phyloP scores from a whole-genome alignment of 2,113 vertebrate genomes.

The Bombycilla garrulus region DNA sequence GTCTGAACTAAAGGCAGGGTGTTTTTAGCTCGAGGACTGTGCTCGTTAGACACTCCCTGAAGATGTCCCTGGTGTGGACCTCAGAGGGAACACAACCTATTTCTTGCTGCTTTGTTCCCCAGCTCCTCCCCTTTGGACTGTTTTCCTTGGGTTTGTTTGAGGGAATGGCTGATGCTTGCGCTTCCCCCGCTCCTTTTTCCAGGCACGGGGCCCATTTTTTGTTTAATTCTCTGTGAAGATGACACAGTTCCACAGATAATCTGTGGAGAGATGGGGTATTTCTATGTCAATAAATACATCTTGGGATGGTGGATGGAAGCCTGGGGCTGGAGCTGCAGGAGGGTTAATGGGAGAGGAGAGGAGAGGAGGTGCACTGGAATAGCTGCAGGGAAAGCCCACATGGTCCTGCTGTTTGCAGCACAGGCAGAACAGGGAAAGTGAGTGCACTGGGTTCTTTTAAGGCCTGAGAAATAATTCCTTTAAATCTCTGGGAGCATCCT shows the following conservation, averaged over 20 bases:
- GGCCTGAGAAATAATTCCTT: background rate
- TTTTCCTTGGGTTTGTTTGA: constrained; percentile 3
- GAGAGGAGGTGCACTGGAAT: background rate
- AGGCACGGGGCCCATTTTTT: background rate
- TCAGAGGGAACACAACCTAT: background rate
- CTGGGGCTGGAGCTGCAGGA: background rate
- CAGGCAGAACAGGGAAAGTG: background rate
- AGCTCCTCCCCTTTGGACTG: constrained; percentile 6
- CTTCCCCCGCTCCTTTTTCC: background rate
- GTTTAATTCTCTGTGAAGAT: constrained; percentile 2
- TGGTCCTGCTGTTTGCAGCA: background rate
- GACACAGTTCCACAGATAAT: background rate
- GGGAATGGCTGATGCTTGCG: background rate
- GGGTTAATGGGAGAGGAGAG: background rate
- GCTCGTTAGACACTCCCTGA: background rate
- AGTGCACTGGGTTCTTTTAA: background rate
- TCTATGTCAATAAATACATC: background rate
- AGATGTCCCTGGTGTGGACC: background rate
- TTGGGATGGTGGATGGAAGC: background rate
- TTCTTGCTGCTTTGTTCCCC: constrained; percentile 10
- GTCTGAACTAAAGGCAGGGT: background rate
- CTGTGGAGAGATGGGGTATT: background rate
- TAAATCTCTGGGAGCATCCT: background rate
- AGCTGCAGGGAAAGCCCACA: background rate
- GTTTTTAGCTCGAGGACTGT: background rate